phyloP scores from a whole-genome alignment of 1,140 invertebrate genomes.

The Bombus waltoni region DNA sequence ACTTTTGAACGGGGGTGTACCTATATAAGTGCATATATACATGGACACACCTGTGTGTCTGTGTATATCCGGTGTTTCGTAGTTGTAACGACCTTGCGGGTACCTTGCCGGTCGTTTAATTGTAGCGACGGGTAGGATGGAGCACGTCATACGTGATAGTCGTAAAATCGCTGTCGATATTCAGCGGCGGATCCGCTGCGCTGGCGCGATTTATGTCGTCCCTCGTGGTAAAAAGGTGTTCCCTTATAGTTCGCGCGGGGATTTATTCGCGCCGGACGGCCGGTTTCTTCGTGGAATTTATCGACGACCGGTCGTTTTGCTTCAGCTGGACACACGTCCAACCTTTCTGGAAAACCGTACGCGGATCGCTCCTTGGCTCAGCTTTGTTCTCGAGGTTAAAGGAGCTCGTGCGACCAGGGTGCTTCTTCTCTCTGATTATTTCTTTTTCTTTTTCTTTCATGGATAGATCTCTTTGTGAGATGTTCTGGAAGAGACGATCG shows the following conservation, averaged over 20 bases:
- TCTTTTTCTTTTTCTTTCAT: neutral
- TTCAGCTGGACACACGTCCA: neutral
- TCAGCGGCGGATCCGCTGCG: neutral
- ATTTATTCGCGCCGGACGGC: constrained; percentile 41
- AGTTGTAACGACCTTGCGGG: constrained; percentile 54
- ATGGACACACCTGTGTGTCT: neutral
- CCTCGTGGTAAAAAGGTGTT: constrained; percentile 34
- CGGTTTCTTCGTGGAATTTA: constrained; percentile 44
- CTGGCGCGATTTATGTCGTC: constrained; percentile 35
- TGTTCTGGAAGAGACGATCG: neutral
- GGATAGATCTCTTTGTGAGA: neutral
- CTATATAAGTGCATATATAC: neutral
- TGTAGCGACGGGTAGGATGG: constrained; percentile 12
- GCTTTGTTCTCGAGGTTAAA: neutral
- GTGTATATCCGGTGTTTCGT: constrained; percentile 46
- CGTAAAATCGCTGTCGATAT: constrained; percentile 38
- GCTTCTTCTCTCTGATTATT: neutral
- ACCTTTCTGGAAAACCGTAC: constrained; percentile 22
- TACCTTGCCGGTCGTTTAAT: constrained; percentile 48
- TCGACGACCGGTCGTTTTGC: constrained; percentile 22
- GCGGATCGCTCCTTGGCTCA: neutral
- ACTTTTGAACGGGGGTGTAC: neutral
- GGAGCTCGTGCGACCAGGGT: neutral
- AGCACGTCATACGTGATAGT: constrained; percentile 35
- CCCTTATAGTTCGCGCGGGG: constrained; percentile 35